Evolutionary conservation across 2,797 vertebrate species (phyloP), one percentile per base, ranked within the genome.

Genomic region (Sebastiscus tertius): DNA sequence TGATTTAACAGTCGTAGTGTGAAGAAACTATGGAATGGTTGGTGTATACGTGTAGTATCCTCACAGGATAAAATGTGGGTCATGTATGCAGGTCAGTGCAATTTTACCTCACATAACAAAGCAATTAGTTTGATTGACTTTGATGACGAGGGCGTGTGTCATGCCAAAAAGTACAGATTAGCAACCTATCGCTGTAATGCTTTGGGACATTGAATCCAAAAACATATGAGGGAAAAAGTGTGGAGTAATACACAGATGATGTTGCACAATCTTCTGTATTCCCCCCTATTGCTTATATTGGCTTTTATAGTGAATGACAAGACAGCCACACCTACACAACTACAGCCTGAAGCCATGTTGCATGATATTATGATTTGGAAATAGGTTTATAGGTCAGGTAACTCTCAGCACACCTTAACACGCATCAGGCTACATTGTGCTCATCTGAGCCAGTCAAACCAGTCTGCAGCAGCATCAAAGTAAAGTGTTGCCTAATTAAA

Each of bases 381-480:
- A 33, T 76, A 77, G 7, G 14, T 79, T 59, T 80, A 26, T n/a
- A 18, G 59, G 36, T 79, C 60, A 82, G 72, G 56, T 6, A 3
- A 22, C 24, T 26, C 12, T 75, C 71, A 34, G 81, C 86, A 89
- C 87, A 75, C 84, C 82, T 73, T 39, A 1, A 6, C 14, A 42
- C 4, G 1, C 29, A 65, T 27, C 10, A 3, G 4, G n/a, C 13
- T 3, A 22, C 24, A 3, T 6, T 65, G 33, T 29, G 56, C 5
- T 36, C 12, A 54, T 70, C 13, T 6, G 8, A 90, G 77, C 90
- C 79, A 72, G 90, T 91, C 61, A 18, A 86, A 94, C 90, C 87
- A 82, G 92, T 90, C 77, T 80, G 81, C 54, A 80, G 55, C 13
- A 26, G 36, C 31, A 33, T 59, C 55, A n/a, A 27, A 3, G 29